phyloP scores from a whole-genome alignment of 2,888 invertebrate genomes.

The Dyspetes luteomarginatus region DNA sequence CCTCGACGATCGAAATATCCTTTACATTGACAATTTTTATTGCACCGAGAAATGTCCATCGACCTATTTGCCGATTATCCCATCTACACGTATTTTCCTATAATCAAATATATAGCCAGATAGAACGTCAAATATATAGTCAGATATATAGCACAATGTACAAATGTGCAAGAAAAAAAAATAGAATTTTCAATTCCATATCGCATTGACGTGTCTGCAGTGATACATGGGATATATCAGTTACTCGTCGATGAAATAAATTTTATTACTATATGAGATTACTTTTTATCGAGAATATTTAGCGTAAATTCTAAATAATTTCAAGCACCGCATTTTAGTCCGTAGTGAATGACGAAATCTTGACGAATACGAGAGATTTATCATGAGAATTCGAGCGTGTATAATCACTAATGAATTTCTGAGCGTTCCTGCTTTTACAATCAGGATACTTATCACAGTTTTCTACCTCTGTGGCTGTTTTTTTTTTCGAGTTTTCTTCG shows the following conservation, averaged over 20 bases:
- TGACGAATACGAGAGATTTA: background rate
- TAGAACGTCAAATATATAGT: no score
- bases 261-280: background rate
- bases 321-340: conserved; percentile 32
- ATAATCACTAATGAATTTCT: conserved; percentile 40
- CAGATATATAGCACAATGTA: no score
- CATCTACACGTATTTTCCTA: no score
- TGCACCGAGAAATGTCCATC: no score
- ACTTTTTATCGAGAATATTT: background rate
- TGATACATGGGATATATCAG: background rate
- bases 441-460: conserved; percentile 50
- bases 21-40: no score
- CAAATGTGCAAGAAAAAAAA: conserved; percentile 26
- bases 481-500: background rate
- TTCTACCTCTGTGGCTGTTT: conserved; percentile 15
- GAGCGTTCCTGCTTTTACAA: conserved; percentile 27
- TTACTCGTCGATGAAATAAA: conserved; percentile 29
- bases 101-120: no score
- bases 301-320: conserved; percentile 13
- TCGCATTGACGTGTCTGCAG: background rate
- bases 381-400: background rate
- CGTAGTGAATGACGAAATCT: conserved; percentile 2
- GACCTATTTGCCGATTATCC: no score
- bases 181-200: conserved; percentile 52
- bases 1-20: no score